Percentiles rank a stretch among this genome's conserved stretches.
These are phyloP conservation scores for Haemorhous mexicanus DNA, from an alignment of 2,113 vertebrate genomes.

Conservation along the genomic window DNA sequence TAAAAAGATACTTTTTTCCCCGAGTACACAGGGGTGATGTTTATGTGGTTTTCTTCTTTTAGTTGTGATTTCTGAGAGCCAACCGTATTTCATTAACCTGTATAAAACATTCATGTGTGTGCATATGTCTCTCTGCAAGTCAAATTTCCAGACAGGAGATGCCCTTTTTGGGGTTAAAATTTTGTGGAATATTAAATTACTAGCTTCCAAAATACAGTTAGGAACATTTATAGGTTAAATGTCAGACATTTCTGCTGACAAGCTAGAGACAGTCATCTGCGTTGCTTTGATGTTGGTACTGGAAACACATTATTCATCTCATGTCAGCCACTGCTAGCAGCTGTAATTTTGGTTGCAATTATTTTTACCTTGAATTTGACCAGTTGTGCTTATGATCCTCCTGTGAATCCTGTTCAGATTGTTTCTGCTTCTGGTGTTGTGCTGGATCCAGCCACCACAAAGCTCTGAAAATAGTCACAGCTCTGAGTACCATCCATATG, in stretches of 20 bases:
- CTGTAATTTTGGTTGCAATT: conserved; percentile 55
- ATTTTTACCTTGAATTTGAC: conserved; percentile 59
- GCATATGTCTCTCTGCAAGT: not conserved
- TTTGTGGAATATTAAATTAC: not conserved
- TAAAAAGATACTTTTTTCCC: not conserved
- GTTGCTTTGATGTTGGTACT: conserved; percentile 37
- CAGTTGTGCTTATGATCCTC: conserved; percentile 47
- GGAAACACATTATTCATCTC: conserved; percentile 57
- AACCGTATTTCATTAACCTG: not conserved
- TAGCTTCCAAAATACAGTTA: not conserved
- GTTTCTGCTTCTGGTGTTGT: conserved; percentile 38
- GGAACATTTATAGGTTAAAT: not conserved
- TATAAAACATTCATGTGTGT: not conserved
- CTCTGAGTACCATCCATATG: conserved; percentile 48
- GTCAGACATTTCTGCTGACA: conserved; percentile 16
- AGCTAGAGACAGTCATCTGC: not conserved
- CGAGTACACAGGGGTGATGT: not conserved
- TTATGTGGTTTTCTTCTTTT: not conserved
- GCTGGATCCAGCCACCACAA: conserved; percentile 51
- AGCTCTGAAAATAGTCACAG: conserved; percentile 35
- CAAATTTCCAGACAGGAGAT: not conserved
- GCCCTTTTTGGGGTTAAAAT: not conserved
- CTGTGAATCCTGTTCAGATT: conserved; percentile 60
- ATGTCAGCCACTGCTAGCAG: conserved; percentile 11
- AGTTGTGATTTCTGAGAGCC: not conserved